Evolutionary conservation across 1,140 invertebrate genomes (phyloP).

Genomic region (Ephestia elutella): DNA sequence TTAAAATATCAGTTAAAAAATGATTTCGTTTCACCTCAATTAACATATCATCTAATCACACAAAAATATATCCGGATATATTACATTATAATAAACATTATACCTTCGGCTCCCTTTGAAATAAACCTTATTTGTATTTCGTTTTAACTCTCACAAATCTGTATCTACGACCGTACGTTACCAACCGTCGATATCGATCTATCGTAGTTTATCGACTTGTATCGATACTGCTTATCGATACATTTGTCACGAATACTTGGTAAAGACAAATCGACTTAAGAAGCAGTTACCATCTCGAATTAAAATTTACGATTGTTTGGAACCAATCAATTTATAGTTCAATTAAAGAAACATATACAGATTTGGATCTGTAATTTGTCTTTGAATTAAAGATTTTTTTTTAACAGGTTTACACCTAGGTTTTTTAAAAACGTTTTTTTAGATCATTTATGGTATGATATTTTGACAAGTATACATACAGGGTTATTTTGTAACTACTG

Average conservation of each 20-base stretch:
- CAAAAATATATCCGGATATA: too few species aligned
- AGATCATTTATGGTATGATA: too few species aligned
- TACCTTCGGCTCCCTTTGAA: not conserved
- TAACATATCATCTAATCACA: too few species aligned
- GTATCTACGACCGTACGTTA: constrained; percentile 25
- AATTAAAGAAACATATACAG: not conserved
- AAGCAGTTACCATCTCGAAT: constrained; percentile 1
- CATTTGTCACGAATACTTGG: constrained; percentile 56
- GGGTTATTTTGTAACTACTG: too few species aligned
- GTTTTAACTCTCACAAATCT: constrained; percentile 10
- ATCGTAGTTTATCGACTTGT: constrained; percentile 59
- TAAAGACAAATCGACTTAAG: constrained; percentile 24
- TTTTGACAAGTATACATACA: too few species aligned
- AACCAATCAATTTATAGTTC: not conserved
- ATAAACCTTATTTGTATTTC: constrained; percentile 7
- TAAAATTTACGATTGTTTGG: not conserved
- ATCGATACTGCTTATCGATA: constrained; percentile 55
- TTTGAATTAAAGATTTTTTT: not conserved
- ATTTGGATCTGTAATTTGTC: not conserved
- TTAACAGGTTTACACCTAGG: too few species aligned
- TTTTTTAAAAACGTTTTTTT: too few species aligned
- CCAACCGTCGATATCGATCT: constrained; percentile 53
- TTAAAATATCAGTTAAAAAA: too few species aligned
- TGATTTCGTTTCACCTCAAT: too few species aligned
- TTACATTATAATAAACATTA: constrained; percentile 5